Conservation (phyloP, 2,888 invertebrate genomes). For the Halocaridina rubra region DNA sequence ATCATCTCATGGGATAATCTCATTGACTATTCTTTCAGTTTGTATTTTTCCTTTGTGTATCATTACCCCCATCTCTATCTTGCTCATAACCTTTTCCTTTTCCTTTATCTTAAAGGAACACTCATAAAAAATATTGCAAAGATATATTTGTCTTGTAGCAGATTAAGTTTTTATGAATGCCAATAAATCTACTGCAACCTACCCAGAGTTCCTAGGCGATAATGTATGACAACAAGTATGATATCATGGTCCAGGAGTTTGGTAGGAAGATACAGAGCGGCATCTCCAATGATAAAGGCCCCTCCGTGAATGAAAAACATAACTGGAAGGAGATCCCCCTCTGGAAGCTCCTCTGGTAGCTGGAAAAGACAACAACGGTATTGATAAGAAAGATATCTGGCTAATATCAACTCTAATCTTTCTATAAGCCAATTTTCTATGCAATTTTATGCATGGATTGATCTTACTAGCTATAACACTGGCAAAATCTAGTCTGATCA, state of each 20-base stretch:
- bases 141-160: too few relatives aligned
- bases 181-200: not conserved
- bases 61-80: too few relatives aligned
- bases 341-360: not conserved
- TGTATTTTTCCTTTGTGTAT: too few relatives aligned
- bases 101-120: not conserved
- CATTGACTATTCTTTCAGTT: too few relatives aligned
- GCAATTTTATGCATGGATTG: too few relatives aligned
- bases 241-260: slow-evolving; percentile 64
- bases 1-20: too few relatives aligned
- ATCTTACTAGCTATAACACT: not conserved
- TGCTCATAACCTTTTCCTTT: not conserved
- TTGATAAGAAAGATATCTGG: not conserved
- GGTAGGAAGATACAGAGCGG: slow-evolving; percentile 50
- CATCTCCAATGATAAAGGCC: slow-evolving; percentile 63
- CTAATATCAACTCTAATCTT: not conserved
- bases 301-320: slow-evolving; percentile 65
- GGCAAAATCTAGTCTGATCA: too few relatives aligned
- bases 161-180: too few relatives aligned
- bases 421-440: too few relatives aligned
- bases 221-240: slow-evolving; percentile 64
- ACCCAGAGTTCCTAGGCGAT: slow-evolving; percentile 63
- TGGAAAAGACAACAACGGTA: not conserved
- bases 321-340: slow-evolving; percentile 58
- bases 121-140: not conserved